Evolutionary conservation across 2,113 vertebrate genomes (phyloP).

Genomic region (Lophius piscatorius): DNA sequence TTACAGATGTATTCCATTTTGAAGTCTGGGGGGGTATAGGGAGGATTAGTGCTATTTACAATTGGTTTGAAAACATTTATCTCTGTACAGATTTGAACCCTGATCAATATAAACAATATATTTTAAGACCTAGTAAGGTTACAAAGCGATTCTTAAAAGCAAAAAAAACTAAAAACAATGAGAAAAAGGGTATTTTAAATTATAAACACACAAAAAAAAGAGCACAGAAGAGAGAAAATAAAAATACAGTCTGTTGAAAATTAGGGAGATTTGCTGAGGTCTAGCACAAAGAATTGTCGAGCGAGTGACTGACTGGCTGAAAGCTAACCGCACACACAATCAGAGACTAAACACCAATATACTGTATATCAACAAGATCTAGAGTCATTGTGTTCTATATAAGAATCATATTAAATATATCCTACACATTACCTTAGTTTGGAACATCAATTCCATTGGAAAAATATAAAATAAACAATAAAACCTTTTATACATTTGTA

Average conservation of each 20-base stretch:
- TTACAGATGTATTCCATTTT: constrained; percentile 94
- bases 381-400: constrained; percentile 92
- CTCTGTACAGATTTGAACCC: constrained; percentile 98
- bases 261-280: constrained; percentile 76
- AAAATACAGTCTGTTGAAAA: constrained; percentile 76
- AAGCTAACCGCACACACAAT: constrained; percentile 90
- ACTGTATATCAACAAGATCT: constrained; percentile 88
- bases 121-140: constrained; percentile 90
- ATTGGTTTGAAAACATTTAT: constrained; percentile 89
- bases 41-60: constrained; percentile 99
- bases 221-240: constrained; percentile 74
- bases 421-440: constrained; percentile 94
- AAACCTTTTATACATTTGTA: constrained; percentile 83
- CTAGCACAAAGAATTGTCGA: constrained; percentile 87
- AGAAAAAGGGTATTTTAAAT: constrained; percentile 84
- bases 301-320: constrained; percentile 87
- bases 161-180: constrained; percentile 81
- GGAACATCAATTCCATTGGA: constrained; percentile 91
- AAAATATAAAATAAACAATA: constrained; percentile 95
- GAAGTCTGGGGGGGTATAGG: constrained; percentile 87
- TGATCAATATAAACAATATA: constrained; percentile 96
- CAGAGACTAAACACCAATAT: constrained; percentile 94
- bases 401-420: constrained; percentile 99
- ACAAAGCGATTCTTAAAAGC: constrained; percentile 90
- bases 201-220: constrained; percentile 81